phyloP scores from a whole-genome alignment of 2,113 vertebrate species.

The Progne subis region DNA sequence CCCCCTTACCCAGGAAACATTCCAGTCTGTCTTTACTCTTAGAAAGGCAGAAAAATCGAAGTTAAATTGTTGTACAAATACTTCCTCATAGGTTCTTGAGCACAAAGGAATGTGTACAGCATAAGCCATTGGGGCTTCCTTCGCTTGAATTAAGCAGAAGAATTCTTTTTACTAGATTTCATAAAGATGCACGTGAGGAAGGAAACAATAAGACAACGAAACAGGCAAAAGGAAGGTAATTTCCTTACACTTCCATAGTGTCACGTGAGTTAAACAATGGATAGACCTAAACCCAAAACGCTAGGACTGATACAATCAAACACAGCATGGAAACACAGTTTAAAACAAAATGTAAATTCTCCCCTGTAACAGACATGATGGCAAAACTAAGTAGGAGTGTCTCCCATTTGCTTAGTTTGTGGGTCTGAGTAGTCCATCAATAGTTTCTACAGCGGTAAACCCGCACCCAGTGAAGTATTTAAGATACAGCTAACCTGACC shows the following conservation, averaged over 20 bases:
- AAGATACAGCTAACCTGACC: not conserved
- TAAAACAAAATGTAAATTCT: not conserved
- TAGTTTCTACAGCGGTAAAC: not conserved
- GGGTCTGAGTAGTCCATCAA: not conserved
- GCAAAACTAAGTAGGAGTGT: not conserved
- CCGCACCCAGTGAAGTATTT: not conserved
- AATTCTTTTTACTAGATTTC: not conserved
- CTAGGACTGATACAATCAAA: not conserved
- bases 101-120: not conserved
- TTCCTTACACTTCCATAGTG: not conserved
- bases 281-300: not conserved
- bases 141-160: not conserved
- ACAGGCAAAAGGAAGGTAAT: not conserved
- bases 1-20: not conserved
- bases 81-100: not conserved
- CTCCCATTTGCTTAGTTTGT: not conserved
- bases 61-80: not conserved
- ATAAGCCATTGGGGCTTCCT: not conserved
- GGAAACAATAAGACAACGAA: not conserved
- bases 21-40: not conserved
- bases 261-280: not conserved
- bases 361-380: fast-evolving
- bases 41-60: not conserved
- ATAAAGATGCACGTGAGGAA: not conserved
- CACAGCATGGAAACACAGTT: not conserved